These are phyloP conservation scores for Scarus forsteni DNA, from an alignment of 2,797 vertebrate species.

Conservation along the genomic window DNA sequence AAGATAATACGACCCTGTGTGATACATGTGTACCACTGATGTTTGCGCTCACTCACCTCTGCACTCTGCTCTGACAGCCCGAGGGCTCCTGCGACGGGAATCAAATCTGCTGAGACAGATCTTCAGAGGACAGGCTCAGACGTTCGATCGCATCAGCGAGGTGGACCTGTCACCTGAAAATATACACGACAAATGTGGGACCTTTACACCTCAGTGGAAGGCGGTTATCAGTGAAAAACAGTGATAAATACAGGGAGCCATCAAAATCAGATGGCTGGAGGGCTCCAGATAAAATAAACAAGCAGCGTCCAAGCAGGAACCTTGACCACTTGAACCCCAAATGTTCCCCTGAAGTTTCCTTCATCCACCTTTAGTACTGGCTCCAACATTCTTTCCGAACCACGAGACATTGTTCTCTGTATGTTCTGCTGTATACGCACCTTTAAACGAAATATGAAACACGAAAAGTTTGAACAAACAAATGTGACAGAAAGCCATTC, in stretches of 20 bases:
- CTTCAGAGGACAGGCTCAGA: background rate
- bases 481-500: background rate
- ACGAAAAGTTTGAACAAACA: slow-evolving; percentile 12
- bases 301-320: slow-evolving; percentile 30
- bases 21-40: slow-evolving; percentile 66
- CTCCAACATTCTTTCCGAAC: slow-evolving; percentile 22
- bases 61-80: slow-evolving; percentile 28
- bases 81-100: slow-evolving; percentile 16
- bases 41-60: slow-evolving; percentile 60
- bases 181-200: slow-evolving; percentile 18
- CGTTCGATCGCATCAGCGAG: background rate
- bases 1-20: slow-evolving; percentile 85
- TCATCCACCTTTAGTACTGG: slow-evolving; percentile 7
- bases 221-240: slow-evolving; percentile 22
- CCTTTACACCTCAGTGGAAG: slow-evolving; percentile 8
- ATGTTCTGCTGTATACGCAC: slow-evolving; percentile 1
- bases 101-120: slow-evolving; percentile 1
- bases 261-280: slow-evolving; percentile 23
- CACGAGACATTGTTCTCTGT: slow-evolving; percentile 10
- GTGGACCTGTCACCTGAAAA: slow-evolving; percentile 32
- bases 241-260: slow-evolving; percentile 9
- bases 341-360: slow-evolving; percentile 11
- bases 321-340: slow-evolving; percentile 13
- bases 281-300: slow-evolving; percentile 40
- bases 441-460: background rate